A percentile compares a stretch with the other conserved stretches of the same genome.
Evolutionary conservation across 2,797 vertebrate species (phyloP).

Genomic region (Gambusia yucatana): DNA sequence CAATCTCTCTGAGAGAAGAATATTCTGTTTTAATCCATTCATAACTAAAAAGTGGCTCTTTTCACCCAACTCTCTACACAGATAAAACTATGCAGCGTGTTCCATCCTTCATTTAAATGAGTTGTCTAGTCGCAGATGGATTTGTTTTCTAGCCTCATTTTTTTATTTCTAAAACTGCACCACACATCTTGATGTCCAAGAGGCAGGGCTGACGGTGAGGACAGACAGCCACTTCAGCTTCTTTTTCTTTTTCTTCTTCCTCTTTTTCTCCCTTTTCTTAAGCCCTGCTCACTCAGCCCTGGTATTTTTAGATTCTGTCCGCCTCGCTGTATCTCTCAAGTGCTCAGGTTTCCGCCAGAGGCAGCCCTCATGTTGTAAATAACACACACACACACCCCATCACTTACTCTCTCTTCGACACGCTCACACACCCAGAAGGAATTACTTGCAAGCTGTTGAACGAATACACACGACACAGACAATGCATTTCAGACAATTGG

Average conservation of each 20-base stretch:
- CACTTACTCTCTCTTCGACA: conserved; percentile 6
- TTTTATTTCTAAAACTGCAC: conserved; percentile 47
- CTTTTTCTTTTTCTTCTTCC: conserved; percentile 51
- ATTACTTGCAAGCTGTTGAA: conserved; percentile 23
- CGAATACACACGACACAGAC: conserved; percentile 16
- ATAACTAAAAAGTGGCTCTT: conserved; percentile 32
- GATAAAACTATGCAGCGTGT: conserved; percentile 52
- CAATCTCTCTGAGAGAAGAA: neutral
- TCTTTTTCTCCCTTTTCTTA: conserved; percentile 59
- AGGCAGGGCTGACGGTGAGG: conserved; percentile 49
- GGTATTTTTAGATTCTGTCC: conserved; percentile 75
- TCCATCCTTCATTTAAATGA: conserved; percentile 59
- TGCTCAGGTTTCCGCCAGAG: conserved; percentile 62
- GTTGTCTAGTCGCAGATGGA: conserved; percentile 56
- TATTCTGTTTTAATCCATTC: conserved; percentile 11
- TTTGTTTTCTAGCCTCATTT: conserved; percentile 61
- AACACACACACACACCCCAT: conserved; percentile 38
- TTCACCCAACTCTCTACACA: conserved; percentile 46
- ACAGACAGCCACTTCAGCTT: conserved; percentile 41
- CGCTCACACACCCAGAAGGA: conserved; percentile 19
- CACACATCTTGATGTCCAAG: conserved; percentile 31
- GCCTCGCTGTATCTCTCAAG: conserved; percentile 61
- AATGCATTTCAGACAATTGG: conserved; percentile 4
- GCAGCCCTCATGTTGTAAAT: conserved; percentile 51
- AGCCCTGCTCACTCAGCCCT: conserved; percentile 64